Conservation (phyloP, 2,113 vertebrate species). For the Alethe diademata region DNA sequence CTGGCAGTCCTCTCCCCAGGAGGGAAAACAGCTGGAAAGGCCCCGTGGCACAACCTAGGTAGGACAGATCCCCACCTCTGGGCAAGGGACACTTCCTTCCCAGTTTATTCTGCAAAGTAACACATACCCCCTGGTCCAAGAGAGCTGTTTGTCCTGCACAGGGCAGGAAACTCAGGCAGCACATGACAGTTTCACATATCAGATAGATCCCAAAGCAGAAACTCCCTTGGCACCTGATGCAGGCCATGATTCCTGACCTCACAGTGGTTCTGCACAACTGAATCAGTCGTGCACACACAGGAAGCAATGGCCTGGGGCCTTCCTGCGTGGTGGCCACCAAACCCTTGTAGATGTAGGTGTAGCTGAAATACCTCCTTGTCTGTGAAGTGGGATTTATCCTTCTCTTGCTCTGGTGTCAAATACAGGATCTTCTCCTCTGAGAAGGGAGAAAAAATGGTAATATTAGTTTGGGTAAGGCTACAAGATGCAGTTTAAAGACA, state of each 20-base stretch:
- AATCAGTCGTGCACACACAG: not conserved
- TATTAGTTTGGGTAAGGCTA: not conserved
- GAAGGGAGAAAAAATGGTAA: not conserved
- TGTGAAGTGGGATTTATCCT: constrained; percentile 99
- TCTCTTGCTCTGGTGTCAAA: constrained; percentile 98
- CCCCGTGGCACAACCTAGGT: rapidly evolving
- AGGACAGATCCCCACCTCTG: not conserved
- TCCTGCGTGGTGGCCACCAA: not conserved
- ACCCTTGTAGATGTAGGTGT: not conserved
- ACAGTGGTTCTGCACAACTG: not conserved
- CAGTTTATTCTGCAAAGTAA: not conserved
- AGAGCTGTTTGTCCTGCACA: not conserved
- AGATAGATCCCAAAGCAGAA: not conserved
- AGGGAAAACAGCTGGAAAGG: not conserved
- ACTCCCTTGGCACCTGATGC: not conserved
- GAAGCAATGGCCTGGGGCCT: not conserved
- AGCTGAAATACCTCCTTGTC: constrained; percentile 91
- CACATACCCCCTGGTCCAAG: rapidly evolving
- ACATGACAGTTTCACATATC: not conserved
- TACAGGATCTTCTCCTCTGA: constrained; percentile 97
- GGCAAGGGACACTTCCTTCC: not conserved
- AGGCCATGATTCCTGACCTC: not conserved
- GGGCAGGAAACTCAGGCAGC: not conserved
- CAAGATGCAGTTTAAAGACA: not conserved
- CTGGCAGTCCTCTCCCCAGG: not conserved